A percentile compares a stretch with the other conserved stretches of the same genome.
Conservation (phyloP, 2,797 vertebrate species). For the Natrix natrix region DNA sequence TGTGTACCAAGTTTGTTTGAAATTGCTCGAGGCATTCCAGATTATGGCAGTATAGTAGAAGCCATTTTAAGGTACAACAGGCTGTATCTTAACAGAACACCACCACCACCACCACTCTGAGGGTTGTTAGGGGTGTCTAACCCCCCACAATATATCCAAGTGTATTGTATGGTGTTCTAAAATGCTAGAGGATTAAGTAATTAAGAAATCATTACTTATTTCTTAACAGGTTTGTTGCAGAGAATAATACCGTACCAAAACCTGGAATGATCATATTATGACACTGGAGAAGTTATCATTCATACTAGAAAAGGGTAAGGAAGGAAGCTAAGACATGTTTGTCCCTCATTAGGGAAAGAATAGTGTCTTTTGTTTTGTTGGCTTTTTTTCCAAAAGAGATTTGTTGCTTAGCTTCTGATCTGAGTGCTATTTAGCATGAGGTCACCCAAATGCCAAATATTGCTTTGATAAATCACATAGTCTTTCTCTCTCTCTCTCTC, state of each 20-base stretch:
- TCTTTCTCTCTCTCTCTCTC: background rate
- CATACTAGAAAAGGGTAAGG: background rate
- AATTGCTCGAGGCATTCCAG: too few species aligned
- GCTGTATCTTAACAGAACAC: too few species aligned
- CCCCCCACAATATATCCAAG: background rate
- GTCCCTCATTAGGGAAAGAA: background rate
- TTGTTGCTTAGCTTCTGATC: background rate
- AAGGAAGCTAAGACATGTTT: background rate
- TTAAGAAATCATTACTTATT: background rate
- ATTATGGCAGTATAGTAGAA: too few species aligned
- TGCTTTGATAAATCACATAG: background rate
- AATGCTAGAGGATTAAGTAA: background rate
- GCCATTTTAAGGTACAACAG: too few species aligned
- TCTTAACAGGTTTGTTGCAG: background rate
- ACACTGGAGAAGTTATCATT: background rate
- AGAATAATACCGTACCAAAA: background rate
- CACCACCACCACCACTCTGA: too few species aligned
- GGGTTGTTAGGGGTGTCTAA: too few species aligned
- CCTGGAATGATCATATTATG: background rate
- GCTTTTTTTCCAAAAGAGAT: slow-evolving; percentile 25
- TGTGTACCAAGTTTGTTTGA: too few species aligned
- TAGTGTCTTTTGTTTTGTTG: background rate
- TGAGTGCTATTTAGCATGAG: background rate
- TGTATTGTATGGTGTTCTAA: background rate
- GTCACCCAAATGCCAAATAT: slow-evolving; percentile 18